Percentiles rank a stretch among this genome's conserved stretches.
These are phyloP conservation scores for Cryptomyrus ogoouensis DNA, from an alignment of 2,113 vertebrate genomes.

Conservation along the genomic window DNA sequence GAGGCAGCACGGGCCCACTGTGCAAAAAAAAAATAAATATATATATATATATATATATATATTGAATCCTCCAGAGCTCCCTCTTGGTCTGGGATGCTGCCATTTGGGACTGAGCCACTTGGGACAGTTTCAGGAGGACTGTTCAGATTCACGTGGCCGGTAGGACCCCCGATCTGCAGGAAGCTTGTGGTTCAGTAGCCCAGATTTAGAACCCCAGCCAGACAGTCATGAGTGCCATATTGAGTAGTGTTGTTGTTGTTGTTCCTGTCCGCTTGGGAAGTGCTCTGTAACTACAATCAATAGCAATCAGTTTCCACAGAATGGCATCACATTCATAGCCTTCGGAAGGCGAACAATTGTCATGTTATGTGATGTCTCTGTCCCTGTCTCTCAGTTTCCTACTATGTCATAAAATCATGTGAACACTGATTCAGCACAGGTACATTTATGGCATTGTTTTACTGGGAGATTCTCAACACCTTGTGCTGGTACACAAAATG, in stretches of 20 bases:
- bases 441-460: background rate
- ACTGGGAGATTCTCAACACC: background rate
- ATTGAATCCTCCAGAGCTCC: background rate
- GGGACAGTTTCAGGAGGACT: background rate
- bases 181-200: background rate
- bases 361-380: background rate
- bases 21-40: no score
- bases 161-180: background rate
- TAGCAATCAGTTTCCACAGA: background rate
- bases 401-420: background rate
- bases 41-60: background rate
- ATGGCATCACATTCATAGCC: background rate
- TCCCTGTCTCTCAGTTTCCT: background rate
- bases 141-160: background rate
- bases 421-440: background rate
- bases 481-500: background rate
- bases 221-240: background rate
- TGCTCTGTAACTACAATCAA: background rate
- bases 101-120: constrained; percentile 7
- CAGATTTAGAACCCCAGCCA: background rate
- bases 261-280: background rate
- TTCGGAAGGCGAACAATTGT: background rate
- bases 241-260: background rate
- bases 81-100: background rate
- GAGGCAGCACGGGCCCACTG: background rate